Conservation (phyloP, 2,113 vertebrate species). For the Podarcis raffonei region DNA sequence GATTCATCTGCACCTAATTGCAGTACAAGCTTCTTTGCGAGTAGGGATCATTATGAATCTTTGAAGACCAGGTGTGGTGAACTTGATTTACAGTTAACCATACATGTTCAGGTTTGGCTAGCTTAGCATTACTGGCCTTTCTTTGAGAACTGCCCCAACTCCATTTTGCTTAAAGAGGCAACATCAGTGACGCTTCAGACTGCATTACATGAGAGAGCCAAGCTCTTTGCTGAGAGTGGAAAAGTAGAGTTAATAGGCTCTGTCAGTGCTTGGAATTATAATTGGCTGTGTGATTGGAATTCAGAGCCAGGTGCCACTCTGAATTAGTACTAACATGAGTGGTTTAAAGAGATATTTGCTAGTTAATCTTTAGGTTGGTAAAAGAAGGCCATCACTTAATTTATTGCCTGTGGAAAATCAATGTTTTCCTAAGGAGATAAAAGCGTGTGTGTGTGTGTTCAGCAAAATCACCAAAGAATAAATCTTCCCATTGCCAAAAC, state of each 20-base stretch:
- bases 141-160: neutral
- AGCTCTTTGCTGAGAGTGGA: neutral
- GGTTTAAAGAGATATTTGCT: constrained; percentile 12
- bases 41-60: neutral
- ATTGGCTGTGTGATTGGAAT: neutral
- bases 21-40: no score
- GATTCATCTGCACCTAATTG: no score
- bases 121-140: neutral
- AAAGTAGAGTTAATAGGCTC: neutral
- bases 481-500: neutral
- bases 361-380: neutral
- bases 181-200: neutral
- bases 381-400: constrained; percentile 16
- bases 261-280: neutral
- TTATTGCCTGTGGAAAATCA: neutral
- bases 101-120: neutral
- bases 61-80: neutral
- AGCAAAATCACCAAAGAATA: neutral
- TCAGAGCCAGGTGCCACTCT: neutral
- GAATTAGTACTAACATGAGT: constrained; percentile 10
- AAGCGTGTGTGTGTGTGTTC: neutral
- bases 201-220: neutral
- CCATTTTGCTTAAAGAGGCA: neutral
- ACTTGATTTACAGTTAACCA: neutral
- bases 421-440: constrained; percentile 1